Base-by-base conservation (phyloP, 2,888 invertebrate species). In the Parnassius smintheus region DNA sequence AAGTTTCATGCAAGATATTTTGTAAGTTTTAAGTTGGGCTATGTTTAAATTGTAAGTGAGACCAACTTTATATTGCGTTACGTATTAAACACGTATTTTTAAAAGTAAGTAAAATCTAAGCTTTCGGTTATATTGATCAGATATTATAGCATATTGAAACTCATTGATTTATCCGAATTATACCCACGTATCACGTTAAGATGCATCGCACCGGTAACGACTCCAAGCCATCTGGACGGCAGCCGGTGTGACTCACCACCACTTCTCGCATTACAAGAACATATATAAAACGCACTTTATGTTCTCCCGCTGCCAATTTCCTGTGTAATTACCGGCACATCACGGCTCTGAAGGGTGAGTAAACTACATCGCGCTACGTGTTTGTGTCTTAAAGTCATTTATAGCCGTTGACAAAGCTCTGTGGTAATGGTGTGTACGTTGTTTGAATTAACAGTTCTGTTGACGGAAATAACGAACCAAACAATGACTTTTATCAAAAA, bases 151-250 rank as follows among this genome's bases (percentile, higher is more conserved):
- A 7, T 35, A 35, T 35, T 4, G 35, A 35, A 35, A 35, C 3
- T 45, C 45, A 8, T 2, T 22, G 50, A 50, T 51, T 51, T 25
- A 51, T 51, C 11, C 2, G 51, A 51, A 2, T 10, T 25, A 11
- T 22, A 8, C 25, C 22, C 51, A 13, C 51, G 13, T 51, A 51
- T 51, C 22, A 11, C 51, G 25, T 22, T 7, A 12, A 51, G 13
- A 11, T 51, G 59, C 13, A 52, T 35, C 9, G 46, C 8, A 13
- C 49, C 42, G 13, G 35, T 46, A 55, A 61, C 22, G 56, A 59
- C 11, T 64, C 51, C 41, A 49, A 54, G 49, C 55, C 59, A 52
- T 52, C 56, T 52, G 53, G 61, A 42, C 59, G 59, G 45, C 53
- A n/a, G 35, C 25, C 35, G 62, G 59, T 9, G 46, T 56, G 56